phyloP scores from a whole-genome alignment of 2,797 vertebrate genomes.

The Heliangelus exortis region DNA sequence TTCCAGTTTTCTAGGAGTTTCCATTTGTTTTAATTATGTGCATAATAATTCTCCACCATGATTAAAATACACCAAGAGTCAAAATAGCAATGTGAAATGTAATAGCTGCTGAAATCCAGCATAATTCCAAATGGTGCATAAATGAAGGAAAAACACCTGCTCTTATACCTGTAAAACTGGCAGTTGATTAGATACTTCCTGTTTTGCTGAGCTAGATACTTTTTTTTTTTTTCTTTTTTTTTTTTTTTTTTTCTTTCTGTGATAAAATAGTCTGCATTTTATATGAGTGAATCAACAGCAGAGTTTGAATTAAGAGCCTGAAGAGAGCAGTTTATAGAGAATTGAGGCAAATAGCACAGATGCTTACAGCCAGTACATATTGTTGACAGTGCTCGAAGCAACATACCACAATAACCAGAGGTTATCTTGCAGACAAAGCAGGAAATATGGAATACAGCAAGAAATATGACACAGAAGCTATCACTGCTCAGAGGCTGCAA shows the following conservation, averaged over 20 bases:
- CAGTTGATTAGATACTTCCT: background rate
- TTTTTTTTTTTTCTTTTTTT: background rate
- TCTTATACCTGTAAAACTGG: background rate
- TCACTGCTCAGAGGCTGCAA: slow-evolving; percentile 47
- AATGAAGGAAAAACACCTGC: background rate
- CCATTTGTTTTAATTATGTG: background rate
- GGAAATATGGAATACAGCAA: slow-evolving; percentile 39
- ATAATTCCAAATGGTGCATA: background rate
- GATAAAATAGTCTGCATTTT: slow-evolving; percentile 7
- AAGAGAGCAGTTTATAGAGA: slow-evolving; percentile 29
- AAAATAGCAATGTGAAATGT: background rate
- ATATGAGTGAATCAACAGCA: slow-evolving; percentile 27
- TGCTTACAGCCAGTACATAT: slow-evolving; percentile 34
- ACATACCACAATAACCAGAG: slow-evolving; percentile 66
- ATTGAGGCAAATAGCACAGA: slow-evolving; percentile 46
- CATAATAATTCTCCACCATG: background rate
- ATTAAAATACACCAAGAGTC: background rate
- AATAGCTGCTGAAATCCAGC: background rate
- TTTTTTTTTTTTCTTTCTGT: background rate
- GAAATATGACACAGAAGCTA: slow-evolving; percentile 67
- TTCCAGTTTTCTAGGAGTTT: background rate
- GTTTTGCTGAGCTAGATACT: background rate
- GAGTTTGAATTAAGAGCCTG: slow-evolving; percentile 54
- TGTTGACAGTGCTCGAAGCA: slow-evolving; percentile 69
- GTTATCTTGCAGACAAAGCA: slow-evolving; percentile 65